Conservation (phyloP, 2,888 invertebrate genomes). For the Falcaria lacertinaria region DNA sequence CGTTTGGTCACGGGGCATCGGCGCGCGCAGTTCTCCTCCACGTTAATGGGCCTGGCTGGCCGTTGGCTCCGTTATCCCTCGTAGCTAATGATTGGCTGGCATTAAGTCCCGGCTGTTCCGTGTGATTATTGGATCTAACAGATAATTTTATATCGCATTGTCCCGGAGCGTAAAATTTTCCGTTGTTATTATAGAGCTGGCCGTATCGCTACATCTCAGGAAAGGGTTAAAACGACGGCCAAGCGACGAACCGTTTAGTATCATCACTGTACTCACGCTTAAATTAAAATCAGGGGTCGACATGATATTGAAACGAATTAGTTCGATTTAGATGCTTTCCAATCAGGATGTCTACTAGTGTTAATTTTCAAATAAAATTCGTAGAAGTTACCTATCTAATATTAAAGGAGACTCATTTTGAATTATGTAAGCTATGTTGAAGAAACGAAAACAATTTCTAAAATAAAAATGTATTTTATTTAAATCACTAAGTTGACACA, state of each 20-base stretch:
- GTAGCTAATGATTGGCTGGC: constrained; percentile 79
- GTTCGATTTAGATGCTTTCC: too few species aligned
- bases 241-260: constrained; percentile 51
- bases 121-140: constrained; percentile 80
- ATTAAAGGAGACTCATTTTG: too few species aligned
- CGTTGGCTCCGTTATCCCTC: constrained; percentile 76
- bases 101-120: constrained; percentile 76
- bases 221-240: constrained; percentile 41
- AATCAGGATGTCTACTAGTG: too few species aligned
- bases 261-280: constrained; percentile 8
- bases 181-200: constrained; percentile 68
- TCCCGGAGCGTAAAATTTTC: constrained; percentile 79
- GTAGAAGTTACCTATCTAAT: too few species aligned
- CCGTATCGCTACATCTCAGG: constrained; percentile 47
- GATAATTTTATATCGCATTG: constrained; percentile 80
- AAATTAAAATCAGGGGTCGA: background rate
- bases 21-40: constrained; percentile 38
- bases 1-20: constrained; percentile 76
- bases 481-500: too few species aligned
- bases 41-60: constrained; percentile 60
- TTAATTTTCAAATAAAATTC: too few species aligned
- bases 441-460: too few species aligned
- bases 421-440: too few species aligned
- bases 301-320: too few species aligned
- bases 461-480: too few species aligned